Percentiles rank a stretch among this genome's conserved stretches.
Conservation (phyloP, 1,140 invertebrate species). For the Elysia chlorotica region DNA sequence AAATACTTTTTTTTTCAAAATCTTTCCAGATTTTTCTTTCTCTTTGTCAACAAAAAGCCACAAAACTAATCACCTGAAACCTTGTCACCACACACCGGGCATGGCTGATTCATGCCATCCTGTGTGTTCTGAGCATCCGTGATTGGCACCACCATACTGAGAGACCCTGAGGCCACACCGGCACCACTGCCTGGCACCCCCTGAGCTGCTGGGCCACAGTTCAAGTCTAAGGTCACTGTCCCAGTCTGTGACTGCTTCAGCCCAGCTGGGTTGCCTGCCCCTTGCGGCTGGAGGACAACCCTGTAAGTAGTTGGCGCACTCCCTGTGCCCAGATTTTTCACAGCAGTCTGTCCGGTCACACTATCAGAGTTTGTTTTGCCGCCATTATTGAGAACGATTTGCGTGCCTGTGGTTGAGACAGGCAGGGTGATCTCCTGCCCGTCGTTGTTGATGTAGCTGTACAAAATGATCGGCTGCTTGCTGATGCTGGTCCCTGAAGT, state of each 20-base stretch:
- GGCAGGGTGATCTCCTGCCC: conserved; percentile 6
- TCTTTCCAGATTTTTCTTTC: no score
- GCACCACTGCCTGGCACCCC: no score
- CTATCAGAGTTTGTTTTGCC: neutral
- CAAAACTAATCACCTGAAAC: conserved; percentile 41
- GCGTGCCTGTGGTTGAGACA: conserved; percentile 33
- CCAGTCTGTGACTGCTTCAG: neutral
- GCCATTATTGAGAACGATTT: conserved; percentile 30
- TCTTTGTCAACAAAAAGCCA: no score
- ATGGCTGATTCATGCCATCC: conserved; percentile 28
- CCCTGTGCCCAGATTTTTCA: no score
- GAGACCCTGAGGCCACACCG: no score
- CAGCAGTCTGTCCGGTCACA: no score
- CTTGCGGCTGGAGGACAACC: conserved; percentile 6
- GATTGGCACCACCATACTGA: neutral
- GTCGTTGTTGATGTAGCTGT: conserved; percentile 32
- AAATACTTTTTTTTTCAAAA: neutral
- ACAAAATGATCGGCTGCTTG: conserved; percentile 37
- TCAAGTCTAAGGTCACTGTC: no score
- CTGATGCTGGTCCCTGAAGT: neutral
- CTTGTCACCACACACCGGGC: conserved; percentile 52
- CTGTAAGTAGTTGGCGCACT: conserved; percentile 10
- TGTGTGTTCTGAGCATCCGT: conserved; percentile 19
- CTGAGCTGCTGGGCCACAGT: no score
- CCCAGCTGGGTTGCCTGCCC: neutral